These are phyloP conservation scores for Morpho deidamia DNA, from an alignment of 2,888 invertebrate species.

Conservation along the genomic window DNA sequence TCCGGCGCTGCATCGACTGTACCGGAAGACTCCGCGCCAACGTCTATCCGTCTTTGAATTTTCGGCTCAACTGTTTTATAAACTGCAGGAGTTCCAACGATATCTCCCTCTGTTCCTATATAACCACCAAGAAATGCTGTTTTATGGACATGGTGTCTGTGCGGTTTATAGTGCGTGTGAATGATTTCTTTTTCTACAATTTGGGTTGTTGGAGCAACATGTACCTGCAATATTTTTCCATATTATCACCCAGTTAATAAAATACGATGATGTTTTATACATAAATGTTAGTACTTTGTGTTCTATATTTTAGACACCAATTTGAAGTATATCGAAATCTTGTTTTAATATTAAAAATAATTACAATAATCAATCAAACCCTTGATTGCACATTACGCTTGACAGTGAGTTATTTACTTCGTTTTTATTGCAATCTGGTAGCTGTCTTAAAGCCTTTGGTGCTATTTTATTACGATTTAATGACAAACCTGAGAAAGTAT, in stretches of 20 bases:
- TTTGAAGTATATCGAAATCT: not conserved
- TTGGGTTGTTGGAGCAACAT: constrained; percentile 41
- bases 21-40: constrained; percentile 38
- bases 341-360: not conserved
- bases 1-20: constrained; percentile 31
- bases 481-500: constrained; percentile 46
- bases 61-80: constrained; percentile 35
- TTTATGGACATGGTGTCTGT: constrained; percentile 49
- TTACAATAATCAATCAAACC: not conserved
- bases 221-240: constrained; percentile 39
- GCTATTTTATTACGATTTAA: constrained; percentile 23
- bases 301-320: not conserved
- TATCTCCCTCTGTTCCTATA: constrained; percentile 38
- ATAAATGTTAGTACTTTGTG: constrained; percentile 12
- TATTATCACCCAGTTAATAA: too few species aligned
- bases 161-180: constrained; percentile 49
- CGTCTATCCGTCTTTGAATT: constrained; percentile 54
- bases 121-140: constrained; percentile 54
- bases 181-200: constrained; percentile 47
- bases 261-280: not conserved
- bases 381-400: not conserved
- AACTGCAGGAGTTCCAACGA: constrained; percentile 29
- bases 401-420: constrained; percentile 8
- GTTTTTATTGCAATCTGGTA: constrained; percentile 20
- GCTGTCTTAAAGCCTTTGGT: constrained; percentile 45